Evolutionary conservation across 2,797 vertebrate species (phyloP).

Genomic region (Falco novaeseelandiae): DNA sequence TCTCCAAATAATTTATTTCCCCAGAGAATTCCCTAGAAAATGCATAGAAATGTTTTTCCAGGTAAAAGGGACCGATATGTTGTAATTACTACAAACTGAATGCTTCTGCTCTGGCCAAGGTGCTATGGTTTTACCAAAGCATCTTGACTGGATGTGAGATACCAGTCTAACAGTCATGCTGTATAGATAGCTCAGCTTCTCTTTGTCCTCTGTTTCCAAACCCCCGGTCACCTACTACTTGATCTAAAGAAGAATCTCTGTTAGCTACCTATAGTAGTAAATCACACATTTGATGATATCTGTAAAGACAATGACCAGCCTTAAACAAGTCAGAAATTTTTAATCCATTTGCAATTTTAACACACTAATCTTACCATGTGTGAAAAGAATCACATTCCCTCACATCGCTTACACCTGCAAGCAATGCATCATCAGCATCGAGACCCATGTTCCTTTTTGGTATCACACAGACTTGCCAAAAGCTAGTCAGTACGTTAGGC

Average conservation of each 20-base stretch:
- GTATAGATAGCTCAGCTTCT: background rate
- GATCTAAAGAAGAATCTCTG: background rate
- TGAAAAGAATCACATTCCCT: background rate
- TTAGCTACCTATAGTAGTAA: background rate
- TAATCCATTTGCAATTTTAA: background rate
- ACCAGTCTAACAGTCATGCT: background rate
- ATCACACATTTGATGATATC: background rate
- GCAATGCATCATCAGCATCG: background rate
- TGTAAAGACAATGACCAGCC: background rate
- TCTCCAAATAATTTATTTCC: constrained; percentile 20
- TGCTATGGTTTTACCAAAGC: background rate
- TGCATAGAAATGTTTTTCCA: constrained; percentile 3
- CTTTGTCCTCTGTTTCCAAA: background rate
- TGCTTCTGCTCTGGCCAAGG: background rate
- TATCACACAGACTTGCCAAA: background rate
- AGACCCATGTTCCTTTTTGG: background rate
- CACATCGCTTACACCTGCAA: background rate
- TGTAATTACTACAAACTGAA: background rate
- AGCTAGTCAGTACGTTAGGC: background rate
- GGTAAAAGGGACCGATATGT: background rate
- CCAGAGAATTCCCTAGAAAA: background rate
- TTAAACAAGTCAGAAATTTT: constrained; percentile 1
- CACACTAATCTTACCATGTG: background rate
- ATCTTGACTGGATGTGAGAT: background rate
- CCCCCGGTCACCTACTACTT: background rate